These are phyloP conservation scores for Carassius auratus DNA, from an alignment of 2,113 vertebrate genomes.

Conservation along the genomic window DNA sequence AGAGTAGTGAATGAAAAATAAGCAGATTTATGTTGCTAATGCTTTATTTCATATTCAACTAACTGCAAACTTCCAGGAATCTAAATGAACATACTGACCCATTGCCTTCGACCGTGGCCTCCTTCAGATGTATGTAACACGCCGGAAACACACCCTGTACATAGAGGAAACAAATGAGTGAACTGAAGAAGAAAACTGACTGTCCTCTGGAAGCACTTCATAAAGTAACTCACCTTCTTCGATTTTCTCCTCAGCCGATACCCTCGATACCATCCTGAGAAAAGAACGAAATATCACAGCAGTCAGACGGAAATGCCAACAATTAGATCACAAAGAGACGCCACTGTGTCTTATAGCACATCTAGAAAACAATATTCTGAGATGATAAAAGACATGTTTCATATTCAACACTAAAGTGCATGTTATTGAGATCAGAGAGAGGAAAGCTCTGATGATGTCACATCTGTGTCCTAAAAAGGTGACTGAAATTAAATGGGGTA, in stretches of 20 bases:
- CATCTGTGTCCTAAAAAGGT: not conserved
- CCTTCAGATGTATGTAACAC: slow-evolving; percentile 94
- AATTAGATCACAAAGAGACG: slow-evolving; percentile 36
- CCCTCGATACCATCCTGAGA: slow-evolving; percentile 92
- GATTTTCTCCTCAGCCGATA: slow-evolving; percentile 91
- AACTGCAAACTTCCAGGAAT: not conserved
- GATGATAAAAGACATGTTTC: not conserved
- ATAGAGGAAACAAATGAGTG: slow-evolving; percentile 7
- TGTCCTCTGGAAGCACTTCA: not conserved
- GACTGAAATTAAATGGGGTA: not conserved
- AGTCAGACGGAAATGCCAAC: slow-evolving; percentile 7
- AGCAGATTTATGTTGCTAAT: not conserved
- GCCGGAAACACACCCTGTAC: slow-evolving; percentile 93
- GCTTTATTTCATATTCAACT: not conserved
- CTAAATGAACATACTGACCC: slow-evolving; percentile 80
- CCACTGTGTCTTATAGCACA: not conserved
- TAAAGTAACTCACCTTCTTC: slow-evolving; percentile 85
- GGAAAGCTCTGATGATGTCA: too few species aligned
- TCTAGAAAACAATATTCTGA: slow-evolving; percentile 13
- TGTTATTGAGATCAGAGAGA: not conserved
- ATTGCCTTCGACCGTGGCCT: slow-evolving; percentile 94
- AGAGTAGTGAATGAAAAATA: not conserved
- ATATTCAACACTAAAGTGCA: not conserved
- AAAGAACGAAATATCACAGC: slow-evolving; percentile 36
- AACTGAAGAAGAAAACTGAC: not conserved